Percentiles rank a stretch among this genome's conserved stretches.
Conservation (phyloP, 2,113 vertebrate species). For the Hydropotes inermis region DNA sequence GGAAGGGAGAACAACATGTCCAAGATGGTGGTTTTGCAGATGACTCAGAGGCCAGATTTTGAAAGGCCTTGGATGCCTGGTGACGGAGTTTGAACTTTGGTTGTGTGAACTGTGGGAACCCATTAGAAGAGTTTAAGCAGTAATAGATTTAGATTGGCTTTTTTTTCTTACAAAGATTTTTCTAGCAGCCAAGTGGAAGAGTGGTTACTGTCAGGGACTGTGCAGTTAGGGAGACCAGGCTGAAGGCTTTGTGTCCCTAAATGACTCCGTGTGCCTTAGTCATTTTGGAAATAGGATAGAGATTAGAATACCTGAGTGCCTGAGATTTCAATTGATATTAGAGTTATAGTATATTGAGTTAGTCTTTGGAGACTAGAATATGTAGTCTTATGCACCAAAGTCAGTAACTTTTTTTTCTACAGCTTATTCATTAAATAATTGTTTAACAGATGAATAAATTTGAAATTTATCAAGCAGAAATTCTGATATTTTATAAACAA, state of each 20-base stretch:
- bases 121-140: neutral
- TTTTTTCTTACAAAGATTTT: neutral
- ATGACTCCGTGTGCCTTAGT: neutral
- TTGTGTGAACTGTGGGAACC: neutral
- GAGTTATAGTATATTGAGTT: neutral
- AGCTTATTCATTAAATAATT: neutral
- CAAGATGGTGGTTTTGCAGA: neutral
- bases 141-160: neutral
- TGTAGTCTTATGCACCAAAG: neutral
- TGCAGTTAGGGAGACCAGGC: neutral
- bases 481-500: neutral
- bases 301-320: neutral
- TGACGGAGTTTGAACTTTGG: neutral
- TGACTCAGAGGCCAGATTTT: neutral
- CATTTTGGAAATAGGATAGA: neutral
- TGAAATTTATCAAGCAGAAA: conserved; percentile 16
- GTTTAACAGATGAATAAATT: neutral
- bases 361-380: neutral
- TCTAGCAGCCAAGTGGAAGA: neutral
- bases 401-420: neutral
- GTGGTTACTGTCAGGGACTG: neutral
- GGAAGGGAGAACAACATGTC: neutral
- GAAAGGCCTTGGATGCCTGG: neutral
- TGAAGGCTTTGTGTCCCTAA: neutral
- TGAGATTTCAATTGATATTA: neutral